phyloP scores from a whole-genome alignment of 2,888 invertebrate species.

The Eurois occulta region DNA sequence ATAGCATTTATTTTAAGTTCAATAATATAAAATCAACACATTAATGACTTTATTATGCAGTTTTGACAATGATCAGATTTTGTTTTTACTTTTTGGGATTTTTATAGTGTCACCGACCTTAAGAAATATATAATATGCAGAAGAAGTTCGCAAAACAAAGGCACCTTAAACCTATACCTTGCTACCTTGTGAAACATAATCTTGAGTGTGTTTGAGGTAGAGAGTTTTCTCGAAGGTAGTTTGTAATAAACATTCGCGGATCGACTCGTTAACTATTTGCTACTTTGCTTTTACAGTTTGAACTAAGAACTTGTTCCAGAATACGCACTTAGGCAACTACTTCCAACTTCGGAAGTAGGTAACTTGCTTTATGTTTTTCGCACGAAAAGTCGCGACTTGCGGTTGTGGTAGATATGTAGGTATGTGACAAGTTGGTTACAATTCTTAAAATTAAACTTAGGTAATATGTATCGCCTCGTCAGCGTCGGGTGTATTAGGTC shows the following conservation, averaged over 20 bases:
- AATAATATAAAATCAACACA: not conserved
- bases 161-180: not conserved
- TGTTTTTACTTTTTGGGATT: not conserved
- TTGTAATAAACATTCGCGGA: constrained; percentile 1
- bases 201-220: not conserved
- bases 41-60: not conserved
- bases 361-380: constrained; percentile 15
- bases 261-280: constrained; percentile 22
- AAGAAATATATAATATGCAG: no score
- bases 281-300: constrained; percentile 23
- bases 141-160: not conserved
- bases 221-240: constrained; percentile 14
- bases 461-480: not conserved
- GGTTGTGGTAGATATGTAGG: not conserved
- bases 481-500: not conserved
- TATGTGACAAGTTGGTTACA: not conserved
- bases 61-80: constrained; percentile 8
- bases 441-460: not conserved
- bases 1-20: constrained; percentile 1
- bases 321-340: constrained; percentile 25
- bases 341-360: constrained; percentile 26
- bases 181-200: not conserved
- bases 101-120: not conserved
- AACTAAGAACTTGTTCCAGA: constrained; percentile 7
- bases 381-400: not conserved